Percentiles rank a stretch among this genome's conserved stretches.
Evolutionary conservation across 2,797 vertebrate genomes (phyloP).

Genomic region (Megalops cyprinoides): DNA sequence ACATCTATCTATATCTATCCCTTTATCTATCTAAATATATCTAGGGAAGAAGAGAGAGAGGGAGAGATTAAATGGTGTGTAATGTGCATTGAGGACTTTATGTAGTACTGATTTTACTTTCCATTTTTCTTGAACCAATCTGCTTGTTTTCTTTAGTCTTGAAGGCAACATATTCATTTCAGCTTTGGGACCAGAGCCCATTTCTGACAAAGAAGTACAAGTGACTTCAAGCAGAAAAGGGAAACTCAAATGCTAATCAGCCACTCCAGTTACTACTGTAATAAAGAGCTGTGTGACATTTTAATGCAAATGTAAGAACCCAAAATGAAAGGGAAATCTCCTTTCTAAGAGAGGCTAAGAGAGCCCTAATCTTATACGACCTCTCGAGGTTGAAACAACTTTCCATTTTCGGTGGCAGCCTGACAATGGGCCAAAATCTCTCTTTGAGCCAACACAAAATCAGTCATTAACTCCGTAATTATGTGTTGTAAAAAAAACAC

Average conservation of each 20-base stretch:
- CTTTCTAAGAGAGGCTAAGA: background rate
- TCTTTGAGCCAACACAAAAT: slow-evolving; percentile 38
- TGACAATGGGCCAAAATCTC: slow-evolving; percentile 18
- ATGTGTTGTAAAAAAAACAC: slow-evolving; percentile 59
- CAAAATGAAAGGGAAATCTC: background rate
- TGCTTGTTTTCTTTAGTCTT: background rate
- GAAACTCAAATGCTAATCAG: slow-evolving; percentile 1
- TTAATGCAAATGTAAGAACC: slow-evolving; percentile 8
- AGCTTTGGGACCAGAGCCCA: background rate
- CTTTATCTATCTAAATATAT: no score
- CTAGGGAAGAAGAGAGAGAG: no score
- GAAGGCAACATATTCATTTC: background rate
- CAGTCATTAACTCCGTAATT: slow-evolving; percentile 57
- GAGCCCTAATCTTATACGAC: slow-evolving; percentile 47
- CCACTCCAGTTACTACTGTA: background rate
- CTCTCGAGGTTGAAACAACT: slow-evolving; percentile 40
- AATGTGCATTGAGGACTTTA: no score
- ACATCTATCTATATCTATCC: no score
- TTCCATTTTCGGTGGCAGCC: slow-evolving; percentile 34
- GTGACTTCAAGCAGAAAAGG: background rate
- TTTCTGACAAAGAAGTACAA: background rate
- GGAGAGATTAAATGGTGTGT: no score
- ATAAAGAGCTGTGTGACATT: slow-evolving; percentile 5
- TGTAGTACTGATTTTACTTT: no score
- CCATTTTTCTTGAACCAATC: background rate